Evolutionary conservation across 2,797 vertebrate species (phyloP).

Genomic region (Sarcoramphus papa): DNA sequence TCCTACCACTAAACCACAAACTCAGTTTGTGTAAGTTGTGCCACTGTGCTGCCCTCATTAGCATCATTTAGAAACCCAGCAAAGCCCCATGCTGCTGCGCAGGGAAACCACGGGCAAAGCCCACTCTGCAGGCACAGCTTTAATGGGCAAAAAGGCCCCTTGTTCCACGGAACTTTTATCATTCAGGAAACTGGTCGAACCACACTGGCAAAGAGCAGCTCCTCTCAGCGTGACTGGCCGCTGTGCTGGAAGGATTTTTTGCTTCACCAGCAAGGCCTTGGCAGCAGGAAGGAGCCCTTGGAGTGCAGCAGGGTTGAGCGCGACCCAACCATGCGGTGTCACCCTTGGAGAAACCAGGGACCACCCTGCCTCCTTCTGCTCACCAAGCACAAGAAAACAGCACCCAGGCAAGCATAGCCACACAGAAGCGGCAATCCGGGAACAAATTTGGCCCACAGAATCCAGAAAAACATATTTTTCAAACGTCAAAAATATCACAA

Average conservation of each 20-base stretch:
- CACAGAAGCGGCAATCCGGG: background rate
- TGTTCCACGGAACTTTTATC: background rate
- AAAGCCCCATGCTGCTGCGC: background rate
- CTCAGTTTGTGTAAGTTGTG: background rate
- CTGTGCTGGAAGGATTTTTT: background rate
- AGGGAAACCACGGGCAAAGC: background rate
- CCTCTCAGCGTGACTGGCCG: background rate
- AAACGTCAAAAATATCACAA: background rate
- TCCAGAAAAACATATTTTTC: background rate
- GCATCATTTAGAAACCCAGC: background rate
- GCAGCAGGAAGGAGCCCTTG: background rate
- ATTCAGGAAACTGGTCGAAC: background rate
- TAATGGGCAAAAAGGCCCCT: background rate
- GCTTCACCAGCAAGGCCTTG: background rate
- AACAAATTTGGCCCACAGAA: background rate
- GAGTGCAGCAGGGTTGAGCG: background rate
- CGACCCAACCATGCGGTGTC: background rate
- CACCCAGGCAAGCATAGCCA: background rate
- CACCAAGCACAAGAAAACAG: background rate
- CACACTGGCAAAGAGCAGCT: background rate
- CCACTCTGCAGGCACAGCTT: background rate
- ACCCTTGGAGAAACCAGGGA: background rate
- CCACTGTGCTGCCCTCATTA: background rate
- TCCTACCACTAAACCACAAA: background rate
- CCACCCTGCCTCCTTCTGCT: background rate